These are phyloP conservation scores for Lasioglossum vierecki DNA, from an alignment of 2,888 invertebrate species.

Conservation along the genomic window DNA sequence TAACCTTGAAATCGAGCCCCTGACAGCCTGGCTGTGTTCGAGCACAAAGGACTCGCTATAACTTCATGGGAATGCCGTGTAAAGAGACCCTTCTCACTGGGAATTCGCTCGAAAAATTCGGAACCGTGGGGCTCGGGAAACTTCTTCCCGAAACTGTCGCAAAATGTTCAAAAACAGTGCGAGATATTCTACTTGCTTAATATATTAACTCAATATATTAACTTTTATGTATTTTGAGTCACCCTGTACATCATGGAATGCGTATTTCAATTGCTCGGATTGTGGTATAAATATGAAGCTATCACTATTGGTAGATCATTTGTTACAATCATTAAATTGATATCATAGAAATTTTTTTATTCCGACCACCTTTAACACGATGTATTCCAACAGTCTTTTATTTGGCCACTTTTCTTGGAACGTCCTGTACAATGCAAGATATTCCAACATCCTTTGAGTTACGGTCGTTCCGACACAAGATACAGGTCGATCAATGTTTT, in stretches of 20 bases:
- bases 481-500: neutral
- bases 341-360: too few species aligned
- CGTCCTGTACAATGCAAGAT: neutral
- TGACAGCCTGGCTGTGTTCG: neutral
- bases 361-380: too few species aligned
- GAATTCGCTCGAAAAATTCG: neutral
- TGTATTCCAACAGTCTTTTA: neutral
- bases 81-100: neutral
- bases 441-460: too few species aligned
- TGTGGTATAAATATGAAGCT: too few species aligned
- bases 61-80: neutral
- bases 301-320: too few species aligned
- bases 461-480: neutral
- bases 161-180: neutral
- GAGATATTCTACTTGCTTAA: neutral
- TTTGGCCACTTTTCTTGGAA: neutral
- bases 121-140: accelerated
- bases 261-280: too few species aligned
- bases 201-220: neutral
- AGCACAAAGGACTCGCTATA: conserved; percentile 1
- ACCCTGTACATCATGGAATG: neutral
- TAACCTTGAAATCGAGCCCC: conserved; percentile 22
- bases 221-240: neutral
- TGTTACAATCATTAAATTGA: too few species aligned
- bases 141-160: neutral